Percentiles rank a stretch among this genome's conserved stretches.
These are phyloP conservation scores for Catharus ustulatus DNA, from an alignment of 2,797 vertebrate species.

Conservation along the genomic window DNA sequence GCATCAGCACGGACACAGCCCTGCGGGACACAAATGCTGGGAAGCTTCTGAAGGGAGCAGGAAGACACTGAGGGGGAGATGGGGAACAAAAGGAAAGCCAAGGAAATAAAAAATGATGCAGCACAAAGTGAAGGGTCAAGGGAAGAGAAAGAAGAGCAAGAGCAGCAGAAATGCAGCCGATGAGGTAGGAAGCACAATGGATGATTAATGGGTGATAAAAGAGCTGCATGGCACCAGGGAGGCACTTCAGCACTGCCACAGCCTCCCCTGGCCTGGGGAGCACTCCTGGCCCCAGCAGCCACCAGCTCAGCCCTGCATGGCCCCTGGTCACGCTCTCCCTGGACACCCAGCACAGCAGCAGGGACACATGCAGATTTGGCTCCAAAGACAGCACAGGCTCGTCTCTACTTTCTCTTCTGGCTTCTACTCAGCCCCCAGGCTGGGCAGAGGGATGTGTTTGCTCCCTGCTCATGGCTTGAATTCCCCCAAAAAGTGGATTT, in stretches of 20 bases:
- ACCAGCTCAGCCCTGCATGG: not conserved
- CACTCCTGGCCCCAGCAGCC: not conserved
- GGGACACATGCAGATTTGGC: not conserved
- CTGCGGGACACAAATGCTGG: fast-evolving
- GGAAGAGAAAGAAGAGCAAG: not conserved
- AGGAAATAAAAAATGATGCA: not conserved
- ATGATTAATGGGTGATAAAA: not conserved
- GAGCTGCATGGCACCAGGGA: fast-evolving
- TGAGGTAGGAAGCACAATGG: fast-evolving
- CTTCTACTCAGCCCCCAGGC: not conserved
- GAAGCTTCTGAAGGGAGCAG: not conserved
- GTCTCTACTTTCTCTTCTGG: not conserved
- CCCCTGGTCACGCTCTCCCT: not conserved
- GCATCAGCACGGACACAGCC: fast-evolving
- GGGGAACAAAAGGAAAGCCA: not conserved
- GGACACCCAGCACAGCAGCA: not conserved
- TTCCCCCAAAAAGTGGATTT: fast-evolving
- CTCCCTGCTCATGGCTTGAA: not conserved
- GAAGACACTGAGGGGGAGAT: fast-evolving
- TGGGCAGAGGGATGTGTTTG: not conserved
- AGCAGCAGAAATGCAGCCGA: not conserved
- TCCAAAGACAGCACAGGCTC: not conserved
- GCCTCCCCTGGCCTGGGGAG: fast-evolving
- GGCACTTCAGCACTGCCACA: fast-evolving
- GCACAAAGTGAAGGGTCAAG: not conserved